These are phyloP conservation scores for Meloidogyne floridensis DNA, from an alignment of 1,140 invertebrate genomes.

Conservation along the genomic window DNA sequence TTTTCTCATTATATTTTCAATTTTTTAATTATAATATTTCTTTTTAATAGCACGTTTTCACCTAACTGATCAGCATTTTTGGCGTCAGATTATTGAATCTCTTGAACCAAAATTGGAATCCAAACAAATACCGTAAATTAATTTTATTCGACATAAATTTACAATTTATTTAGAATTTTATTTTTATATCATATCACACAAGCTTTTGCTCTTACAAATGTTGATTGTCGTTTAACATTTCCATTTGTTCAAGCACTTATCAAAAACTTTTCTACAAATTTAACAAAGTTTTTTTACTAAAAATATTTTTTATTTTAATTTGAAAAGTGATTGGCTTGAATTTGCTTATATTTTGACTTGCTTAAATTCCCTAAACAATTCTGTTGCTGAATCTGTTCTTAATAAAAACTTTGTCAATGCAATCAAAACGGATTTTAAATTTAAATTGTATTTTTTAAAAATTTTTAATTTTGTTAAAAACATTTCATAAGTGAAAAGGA, in stretches of 20 bases:
- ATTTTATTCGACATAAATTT: background rate
- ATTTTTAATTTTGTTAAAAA: background rate
- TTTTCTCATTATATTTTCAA: background rate
- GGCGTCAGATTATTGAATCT: conserved; percentile 14
- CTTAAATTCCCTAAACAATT: background rate
- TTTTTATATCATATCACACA: background rate
- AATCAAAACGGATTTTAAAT: background rate
- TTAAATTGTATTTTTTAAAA: background rate
- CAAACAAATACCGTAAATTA: background rate
- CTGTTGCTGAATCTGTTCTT: conserved; percentile 18
- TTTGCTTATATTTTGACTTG: conserved; percentile 17
- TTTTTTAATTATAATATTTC: background rate
- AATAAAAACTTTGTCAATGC: background rate
- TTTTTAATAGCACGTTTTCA: background rate
- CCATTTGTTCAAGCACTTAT: background rate
- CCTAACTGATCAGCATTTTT: conserved; percentile 9
- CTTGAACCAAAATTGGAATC: conserved; percentile 2
- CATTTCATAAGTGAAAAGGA: background rate
- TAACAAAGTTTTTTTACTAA: background rate
- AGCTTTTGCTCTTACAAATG: conserved; percentile 13
- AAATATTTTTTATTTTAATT: background rate
- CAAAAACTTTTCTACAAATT: background rate
- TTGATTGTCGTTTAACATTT: background rate
- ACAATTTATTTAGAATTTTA: background rate
- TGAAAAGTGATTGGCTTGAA: background rate